Evolutionary conservation across 1,140 invertebrate species (phyloP).

Genomic region (Drosophila paulistorum): DNA sequence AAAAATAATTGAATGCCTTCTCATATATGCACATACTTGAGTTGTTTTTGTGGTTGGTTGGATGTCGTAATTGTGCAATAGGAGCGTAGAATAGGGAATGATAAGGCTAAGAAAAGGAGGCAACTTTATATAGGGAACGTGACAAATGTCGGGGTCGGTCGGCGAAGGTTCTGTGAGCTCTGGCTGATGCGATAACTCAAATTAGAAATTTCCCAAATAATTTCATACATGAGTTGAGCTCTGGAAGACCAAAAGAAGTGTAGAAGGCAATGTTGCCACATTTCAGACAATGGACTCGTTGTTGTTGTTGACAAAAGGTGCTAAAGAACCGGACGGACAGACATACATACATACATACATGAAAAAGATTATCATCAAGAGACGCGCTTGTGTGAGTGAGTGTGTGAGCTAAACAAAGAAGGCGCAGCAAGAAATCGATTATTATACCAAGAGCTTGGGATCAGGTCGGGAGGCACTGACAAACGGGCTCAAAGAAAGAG

Average conservation of each 20-base stretch:
- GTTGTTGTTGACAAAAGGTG: constrained; percentile 70
- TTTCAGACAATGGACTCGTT: constrained; percentile 40
- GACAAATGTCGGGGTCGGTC: constrained; percentile 28
- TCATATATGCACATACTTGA: background rate
- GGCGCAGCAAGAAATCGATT: constrained; percentile 69
- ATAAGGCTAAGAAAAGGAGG: background rate
- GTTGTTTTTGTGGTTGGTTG: background rate
- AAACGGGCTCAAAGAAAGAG: constrained; percentile 29
- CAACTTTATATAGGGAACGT: constrained; percentile 41
- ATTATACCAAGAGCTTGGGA: constrained; percentile 61
- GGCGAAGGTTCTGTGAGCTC: background rate
- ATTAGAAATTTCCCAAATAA: constrained; percentile 77
- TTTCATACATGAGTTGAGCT: constrained; percentile 68
- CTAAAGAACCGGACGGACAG: constrained; percentile 68
- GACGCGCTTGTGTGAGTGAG: constrained; percentile 37
- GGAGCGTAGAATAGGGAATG: constrained; percentile 23
- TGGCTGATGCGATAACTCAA: constrained; percentile 68
- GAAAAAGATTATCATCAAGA: constrained; percentile 65
- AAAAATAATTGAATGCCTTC: background rate
- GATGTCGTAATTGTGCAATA: constrained; percentile 55
- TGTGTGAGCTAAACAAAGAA: constrained; percentile 42
- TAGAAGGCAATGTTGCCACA: constrained; percentile 53
- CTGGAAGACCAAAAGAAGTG: constrained; percentile 13
- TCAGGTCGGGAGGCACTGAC: constrained; percentile 12
- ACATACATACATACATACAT: constrained; percentile 20